Conservation (phyloP, 2,113 vertebrate genomes). For the Mohoua ochrocephala region DNA sequence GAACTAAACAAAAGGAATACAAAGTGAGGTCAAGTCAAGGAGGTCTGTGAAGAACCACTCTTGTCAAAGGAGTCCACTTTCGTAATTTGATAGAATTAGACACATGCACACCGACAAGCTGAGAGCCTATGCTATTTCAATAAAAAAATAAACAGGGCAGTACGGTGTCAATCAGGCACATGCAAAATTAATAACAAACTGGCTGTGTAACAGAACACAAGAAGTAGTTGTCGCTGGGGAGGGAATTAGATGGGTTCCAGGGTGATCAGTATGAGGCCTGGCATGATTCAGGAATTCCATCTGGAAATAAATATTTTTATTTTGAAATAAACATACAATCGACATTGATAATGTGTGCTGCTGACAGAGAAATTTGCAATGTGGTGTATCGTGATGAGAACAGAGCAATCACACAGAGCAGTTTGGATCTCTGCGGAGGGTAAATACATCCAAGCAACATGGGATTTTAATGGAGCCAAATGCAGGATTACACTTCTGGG, state of each 20-base stretch:
- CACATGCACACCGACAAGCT: background rate
- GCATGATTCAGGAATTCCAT: background rate
- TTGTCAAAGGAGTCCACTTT: background rate
- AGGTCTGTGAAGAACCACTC: background rate
- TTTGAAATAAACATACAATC: slow-evolving; percentile 39
- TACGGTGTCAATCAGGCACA: slow-evolving; percentile 17
- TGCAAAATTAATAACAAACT: slow-evolving; percentile 34
- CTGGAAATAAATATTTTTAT: slow-evolving; percentile 57
- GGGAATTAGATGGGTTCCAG: slow-evolving; percentile 28
- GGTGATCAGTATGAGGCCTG: slow-evolving; percentile 25
- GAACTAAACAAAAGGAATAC: background rate
- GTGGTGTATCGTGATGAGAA: slow-evolving; percentile 36
- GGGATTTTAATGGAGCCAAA: slow-evolving; percentile 32
- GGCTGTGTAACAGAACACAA: slow-evolving; percentile 30
- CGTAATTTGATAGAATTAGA: background rate
- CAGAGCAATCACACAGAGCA: slow-evolving; percentile 10
- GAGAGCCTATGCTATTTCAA: background rate
- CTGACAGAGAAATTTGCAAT: slow-evolving; percentile 40
- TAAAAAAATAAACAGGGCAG: slow-evolving; percentile 14
- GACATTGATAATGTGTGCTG: slow-evolving; percentile 41
- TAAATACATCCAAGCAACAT: slow-evolving; percentile 29
- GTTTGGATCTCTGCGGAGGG: slow-evolving; percentile 9
- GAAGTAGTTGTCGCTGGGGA: background rate
- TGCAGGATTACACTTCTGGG: background rate
- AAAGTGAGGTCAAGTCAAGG: background rate